Evolutionary conservation across 2,113 vertebrate genomes (phyloP).

Genomic region (Aphyosemion australe): DNA sequence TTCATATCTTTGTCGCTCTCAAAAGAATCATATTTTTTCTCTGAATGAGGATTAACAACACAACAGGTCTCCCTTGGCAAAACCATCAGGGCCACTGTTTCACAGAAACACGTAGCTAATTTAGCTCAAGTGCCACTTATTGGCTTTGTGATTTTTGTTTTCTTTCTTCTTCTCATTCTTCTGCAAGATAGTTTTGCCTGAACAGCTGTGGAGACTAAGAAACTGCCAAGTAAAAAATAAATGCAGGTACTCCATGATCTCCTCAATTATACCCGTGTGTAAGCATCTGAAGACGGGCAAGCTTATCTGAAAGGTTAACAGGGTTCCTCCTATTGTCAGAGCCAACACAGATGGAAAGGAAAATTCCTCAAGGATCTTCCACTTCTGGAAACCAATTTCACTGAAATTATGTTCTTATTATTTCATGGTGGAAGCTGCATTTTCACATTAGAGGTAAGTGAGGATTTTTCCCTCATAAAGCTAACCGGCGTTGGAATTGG

Average conservation of each 20-base stretch:
- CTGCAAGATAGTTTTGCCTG: slow-evolving; percentile 55
- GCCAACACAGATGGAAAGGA: slow-evolving; percentile 42
- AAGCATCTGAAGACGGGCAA: slow-evolving; percentile 59
- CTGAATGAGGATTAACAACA: slow-evolving; percentile 60
- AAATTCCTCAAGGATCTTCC: slow-evolving; percentile 38
- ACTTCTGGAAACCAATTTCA: slow-evolving; percentile 48
- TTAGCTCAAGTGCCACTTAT: slow-evolving; percentile 63
- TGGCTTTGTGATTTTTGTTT: slow-evolving; percentile 67
- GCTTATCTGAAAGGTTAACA: slow-evolving; percentile 65
- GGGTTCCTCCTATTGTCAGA: slow-evolving; percentile 55
- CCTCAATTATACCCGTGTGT: slow-evolving; percentile 62
- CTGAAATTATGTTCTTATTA: slow-evolving; percentile 47
- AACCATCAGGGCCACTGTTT: slow-evolving; percentile 69
- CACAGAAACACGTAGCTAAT: slow-evolving; percentile 73
- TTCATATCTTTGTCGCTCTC: slow-evolving; percentile 63
- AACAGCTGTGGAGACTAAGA: slow-evolving; percentile 73
- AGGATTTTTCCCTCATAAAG: slow-evolving; percentile 15
- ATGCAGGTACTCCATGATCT: slow-evolving; percentile 68
- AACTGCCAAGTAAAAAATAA: slow-evolving; percentile 61
- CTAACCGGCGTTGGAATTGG: slow-evolving; percentile 23
- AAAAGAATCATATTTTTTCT: slow-evolving; percentile 43
- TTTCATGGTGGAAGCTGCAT: slow-evolving; percentile 42
- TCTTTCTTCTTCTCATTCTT: slow-evolving; percentile 60
- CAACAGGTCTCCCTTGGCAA: slow-evolving; percentile 63
- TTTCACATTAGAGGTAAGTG: slow-evolving; percentile 28